Evolutionary conservation across 2,888 invertebrate species (phyloP).

Genomic region (Leuctra nigra): DNA sequence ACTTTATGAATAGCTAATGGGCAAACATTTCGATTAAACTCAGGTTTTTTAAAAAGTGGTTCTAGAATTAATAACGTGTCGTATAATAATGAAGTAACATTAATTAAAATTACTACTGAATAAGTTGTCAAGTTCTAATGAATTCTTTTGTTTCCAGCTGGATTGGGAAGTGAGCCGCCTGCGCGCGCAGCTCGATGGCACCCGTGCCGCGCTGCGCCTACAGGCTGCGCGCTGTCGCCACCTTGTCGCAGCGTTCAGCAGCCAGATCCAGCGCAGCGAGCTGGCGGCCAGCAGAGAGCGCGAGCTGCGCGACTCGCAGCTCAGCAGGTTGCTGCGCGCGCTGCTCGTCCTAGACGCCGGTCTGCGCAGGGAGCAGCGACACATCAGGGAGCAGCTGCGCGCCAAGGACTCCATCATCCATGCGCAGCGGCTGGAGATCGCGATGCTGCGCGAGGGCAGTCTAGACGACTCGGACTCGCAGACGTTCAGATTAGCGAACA

Average conservation of each 20-base stretch:
- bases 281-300: slow-evolving; percentile 54
- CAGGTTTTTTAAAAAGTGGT: no score
- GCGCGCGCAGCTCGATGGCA: slow-evolving; percentile 58
- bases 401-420: slow-evolving; percentile 67
- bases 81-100: no score
- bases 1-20: no score
- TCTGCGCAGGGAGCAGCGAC: slow-evolving; percentile 64
- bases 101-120: no score
- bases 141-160: slow-evolving; percentile 54
- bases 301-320: slow-evolving; percentile 59
- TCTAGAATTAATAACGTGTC: no score
- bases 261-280: slow-evolving; percentile 53
- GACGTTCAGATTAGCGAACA: not conserved
- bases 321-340: slow-evolving; percentile 61
- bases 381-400: slow-evolving; percentile 57
- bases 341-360: slow-evolving; percentile 65
- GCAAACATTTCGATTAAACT: no score
- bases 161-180: slow-evolving; percentile 55
- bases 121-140: no score
- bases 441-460: slow-evolving; percentile 43
- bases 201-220: slow-evolving; percentile 57
- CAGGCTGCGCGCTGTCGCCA: slow-evolving; percentile 63
- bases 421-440: slow-evolving; percentile 61
- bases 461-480: not conserved
- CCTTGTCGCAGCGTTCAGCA: slow-evolving; percentile 56